These are phyloP conservation scores for Marasmarcha lunaedactyla DNA, from an alignment of 2,888 invertebrate species.

Conservation along the genomic window DNA sequence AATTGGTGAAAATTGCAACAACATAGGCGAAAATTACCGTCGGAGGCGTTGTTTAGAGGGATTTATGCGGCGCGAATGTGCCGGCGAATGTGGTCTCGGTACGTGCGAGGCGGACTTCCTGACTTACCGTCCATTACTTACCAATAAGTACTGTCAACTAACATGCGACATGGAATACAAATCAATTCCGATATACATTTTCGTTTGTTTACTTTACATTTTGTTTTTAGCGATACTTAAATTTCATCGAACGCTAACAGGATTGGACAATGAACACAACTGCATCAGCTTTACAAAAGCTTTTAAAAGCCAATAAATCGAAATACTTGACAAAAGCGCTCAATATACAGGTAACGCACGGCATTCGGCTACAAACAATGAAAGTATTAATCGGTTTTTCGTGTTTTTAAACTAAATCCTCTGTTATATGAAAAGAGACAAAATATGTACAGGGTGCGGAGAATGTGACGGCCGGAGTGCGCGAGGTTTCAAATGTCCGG, in stretches of 20 bases:
- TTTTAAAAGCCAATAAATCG: slow-evolving; percentile 30
- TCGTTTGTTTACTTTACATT: not conserved
- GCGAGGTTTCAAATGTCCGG: slow-evolving; percentile 33
- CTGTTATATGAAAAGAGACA: slow-evolving; percentile 25
- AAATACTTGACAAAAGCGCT: slow-evolving; percentile 36
- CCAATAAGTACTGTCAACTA: slow-evolving; percentile 5
- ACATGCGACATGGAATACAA: slow-evolving; percentile 17
- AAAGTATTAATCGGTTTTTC: slow-evolving; percentile 54
- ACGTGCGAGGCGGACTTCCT: slow-evolving; percentile 23
- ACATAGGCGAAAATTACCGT: slow-evolving; percentile 62
- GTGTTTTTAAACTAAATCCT: slow-evolving; percentile 45
- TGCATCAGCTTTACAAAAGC: too few relatives aligned
- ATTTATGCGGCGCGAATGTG: slow-evolving; percentile 39
- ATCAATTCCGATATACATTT: too few relatives aligned
- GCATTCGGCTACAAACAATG: slow-evolving; percentile 43
- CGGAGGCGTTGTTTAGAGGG: slow-evolving; percentile 53
- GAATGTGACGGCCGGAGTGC: slow-evolving; percentile 26
- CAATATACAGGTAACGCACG: slow-evolving; percentile 35
- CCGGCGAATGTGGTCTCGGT: slow-evolving; percentile 20
- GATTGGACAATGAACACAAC: too few relatives aligned
- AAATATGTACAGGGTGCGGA: slow-evolving; percentile 16
- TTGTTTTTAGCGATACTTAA: slow-evolving; percentile 3
- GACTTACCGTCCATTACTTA: slow-evolving; percentile 25
- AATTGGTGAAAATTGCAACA: slow-evolving; percentile 67
- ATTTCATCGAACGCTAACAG: too few relatives aligned